A percentile compares a stretch with the other conserved stretches of the same genome.
Evolutionary conservation across 2,888 invertebrate species (phyloP).

Genomic region (Ellobium chinense): DNA sequence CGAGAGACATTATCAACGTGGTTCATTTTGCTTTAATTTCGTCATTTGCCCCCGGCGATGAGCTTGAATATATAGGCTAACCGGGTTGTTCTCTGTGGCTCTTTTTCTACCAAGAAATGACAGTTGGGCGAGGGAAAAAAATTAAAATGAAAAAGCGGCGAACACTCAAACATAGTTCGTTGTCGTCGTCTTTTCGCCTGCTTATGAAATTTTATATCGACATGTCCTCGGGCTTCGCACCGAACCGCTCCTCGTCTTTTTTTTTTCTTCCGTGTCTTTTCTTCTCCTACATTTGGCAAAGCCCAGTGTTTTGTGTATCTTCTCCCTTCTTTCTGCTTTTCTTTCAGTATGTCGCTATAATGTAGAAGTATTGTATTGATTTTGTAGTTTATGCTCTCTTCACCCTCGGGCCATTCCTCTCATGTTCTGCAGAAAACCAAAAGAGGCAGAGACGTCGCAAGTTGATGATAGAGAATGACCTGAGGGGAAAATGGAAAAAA

Average conservation of each 20-base stretch:
- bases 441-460: not conserved
- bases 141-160: not conserved
- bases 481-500: no score
- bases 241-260: constrained; percentile 19
- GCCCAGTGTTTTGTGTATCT: not conserved
- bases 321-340: not conserved
- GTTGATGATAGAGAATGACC: no score
- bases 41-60: constrained; percentile 15
- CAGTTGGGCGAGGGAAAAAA: not conserved
- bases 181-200: constrained; percentile 22
- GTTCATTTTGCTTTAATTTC: constrained; percentile 49
- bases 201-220: constrained; percentile 45
- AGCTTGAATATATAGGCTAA: constrained; percentile 21
- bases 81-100: constrained; percentile 15
- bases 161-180: constrained; percentile 13
- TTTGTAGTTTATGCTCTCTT: constrained; percentile 27
- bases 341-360: no score
- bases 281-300: constrained; percentile 23
- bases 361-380: constrained; percentile 37
- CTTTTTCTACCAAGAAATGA: constrained; percentile 28
- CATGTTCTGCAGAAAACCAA: constrained; percentile 31
- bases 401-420: constrained; percentile 12
- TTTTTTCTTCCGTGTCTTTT: no score
- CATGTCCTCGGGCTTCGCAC: constrained; percentile 30
- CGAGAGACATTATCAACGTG: constrained; percentile 40